Evolutionary conservation across 2,113 vertebrate genomes (phyloP).

Genomic region (Perca fluviatilis): DNA sequence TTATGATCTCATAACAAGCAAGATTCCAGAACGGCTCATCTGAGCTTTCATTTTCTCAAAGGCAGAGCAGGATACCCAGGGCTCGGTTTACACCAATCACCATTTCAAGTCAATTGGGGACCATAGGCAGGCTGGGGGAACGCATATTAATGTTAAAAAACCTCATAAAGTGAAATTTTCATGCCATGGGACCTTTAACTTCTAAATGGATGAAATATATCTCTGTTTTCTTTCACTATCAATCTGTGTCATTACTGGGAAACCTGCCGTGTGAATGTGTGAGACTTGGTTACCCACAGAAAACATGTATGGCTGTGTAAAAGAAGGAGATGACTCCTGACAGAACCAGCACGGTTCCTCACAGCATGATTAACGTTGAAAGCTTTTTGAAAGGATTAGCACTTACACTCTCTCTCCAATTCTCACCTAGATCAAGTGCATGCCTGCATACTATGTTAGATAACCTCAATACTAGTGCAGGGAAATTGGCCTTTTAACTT

Average conservation of each 20-base stretch:
- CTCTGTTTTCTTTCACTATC: not conserved
- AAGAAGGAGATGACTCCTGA: conserved; percentile 7
- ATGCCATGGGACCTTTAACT: too few relatives aligned
- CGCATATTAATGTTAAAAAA: too few relatives aligned
- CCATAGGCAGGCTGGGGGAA: too few relatives aligned
- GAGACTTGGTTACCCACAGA: not conserved
- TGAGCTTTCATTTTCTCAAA: too few relatives aligned
- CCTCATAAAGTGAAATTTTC: too few relatives aligned
- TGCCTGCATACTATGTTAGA: not conserved
- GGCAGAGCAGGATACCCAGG: too few relatives aligned
- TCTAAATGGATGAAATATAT: not conserved
- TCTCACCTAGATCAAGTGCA: not conserved
- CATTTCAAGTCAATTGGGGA: too few relatives aligned
- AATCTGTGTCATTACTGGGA: not conserved
- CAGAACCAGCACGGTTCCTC: conserved; percentile 28
- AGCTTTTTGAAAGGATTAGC: conserved; percentile 6
- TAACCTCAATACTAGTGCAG: not conserved
- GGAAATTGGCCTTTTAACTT: not conserved
- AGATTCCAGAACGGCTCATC: too few relatives aligned
- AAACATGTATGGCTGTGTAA: not conserved
- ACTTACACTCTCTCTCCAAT: not conserved
- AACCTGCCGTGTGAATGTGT: not conserved
- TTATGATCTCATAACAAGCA: too few relatives aligned
- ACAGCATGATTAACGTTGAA: conserved; percentile 41
- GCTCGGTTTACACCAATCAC: too few relatives aligned